Conservation (phyloP, 2,888 invertebrate species). For the Keiferia lycopersicella region DNA sequence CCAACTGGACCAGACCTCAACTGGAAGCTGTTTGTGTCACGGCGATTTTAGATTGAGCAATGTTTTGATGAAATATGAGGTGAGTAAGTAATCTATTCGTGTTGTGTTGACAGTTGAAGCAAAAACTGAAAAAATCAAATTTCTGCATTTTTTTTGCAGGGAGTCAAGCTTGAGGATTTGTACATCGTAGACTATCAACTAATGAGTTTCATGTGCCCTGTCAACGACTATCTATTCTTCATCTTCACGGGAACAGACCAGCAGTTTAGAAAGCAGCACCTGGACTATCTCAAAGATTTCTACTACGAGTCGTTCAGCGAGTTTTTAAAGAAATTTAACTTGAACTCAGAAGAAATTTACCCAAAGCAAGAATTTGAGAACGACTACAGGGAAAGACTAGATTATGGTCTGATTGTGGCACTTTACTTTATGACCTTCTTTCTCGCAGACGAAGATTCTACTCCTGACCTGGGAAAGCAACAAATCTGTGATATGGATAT, state of each 20-base stretch:
- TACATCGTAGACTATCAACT: constrained; percentile 47
- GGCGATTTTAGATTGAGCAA: constrained; percentile 49
- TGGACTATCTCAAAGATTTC: background rate
- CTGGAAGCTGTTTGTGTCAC: constrained; percentile 45
- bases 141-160: constrained; percentile 3
- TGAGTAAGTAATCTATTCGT: too few species aligned
- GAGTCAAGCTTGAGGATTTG: constrained; percentile 33
- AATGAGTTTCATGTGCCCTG: constrained; percentile 22
- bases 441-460: background rate
- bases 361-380: constrained; percentile 8
- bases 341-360: constrained; percentile 9
- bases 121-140: too few species aligned
- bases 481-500: background rate
- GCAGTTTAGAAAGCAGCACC: constrained; percentile 4
- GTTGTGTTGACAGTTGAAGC: too few species aligned
- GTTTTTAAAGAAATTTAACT: constrained; percentile 12
- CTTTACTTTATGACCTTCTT: background rate
- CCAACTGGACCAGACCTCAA: constrained; percentile 8
- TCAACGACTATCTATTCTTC: constrained; percentile 15
- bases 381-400: constrained; percentile 13
- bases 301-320: constrained; percentile 2
- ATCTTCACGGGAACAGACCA: constrained; percentile 11
- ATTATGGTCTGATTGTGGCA: constrained; percentile 2
- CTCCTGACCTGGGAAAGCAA: background rate
- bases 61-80: constrained; percentile 40